phyloP scores from a whole-genome alignment of 2,888 invertebrate species.

The Platycnemis pennipes region DNA sequence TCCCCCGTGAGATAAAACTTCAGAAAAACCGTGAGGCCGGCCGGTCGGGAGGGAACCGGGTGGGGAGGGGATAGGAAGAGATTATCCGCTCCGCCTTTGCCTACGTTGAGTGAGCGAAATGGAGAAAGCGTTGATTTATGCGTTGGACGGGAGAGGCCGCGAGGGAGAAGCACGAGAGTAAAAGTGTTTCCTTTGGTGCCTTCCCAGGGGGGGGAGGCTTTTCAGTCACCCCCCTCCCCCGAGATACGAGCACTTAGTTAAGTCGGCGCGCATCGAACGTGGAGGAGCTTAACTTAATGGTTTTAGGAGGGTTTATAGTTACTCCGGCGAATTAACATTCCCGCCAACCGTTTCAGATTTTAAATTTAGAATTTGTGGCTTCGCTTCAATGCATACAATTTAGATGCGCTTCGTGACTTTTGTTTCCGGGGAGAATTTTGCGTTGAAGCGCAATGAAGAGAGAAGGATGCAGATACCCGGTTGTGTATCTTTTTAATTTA shows the following conservation, averaged over 20 bases:
- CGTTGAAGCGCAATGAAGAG: not conserved
- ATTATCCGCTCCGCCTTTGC: conserved; percentile 19
- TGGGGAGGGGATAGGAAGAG: not conserved
- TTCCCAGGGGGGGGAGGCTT: not conserved
- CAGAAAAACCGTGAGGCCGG: not conserved
- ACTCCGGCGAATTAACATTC: not conserved
- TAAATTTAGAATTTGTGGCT: not conserved
- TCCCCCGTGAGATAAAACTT: not conserved
- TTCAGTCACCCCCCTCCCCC: not conserved
- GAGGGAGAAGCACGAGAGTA: not conserved
- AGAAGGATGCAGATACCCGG: not conserved
- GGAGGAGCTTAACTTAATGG: not conserved
- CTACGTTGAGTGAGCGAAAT: conserved; percentile 8
- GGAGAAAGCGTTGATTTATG: conserved; percentile 42
- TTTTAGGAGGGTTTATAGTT: conserved; percentile 2
- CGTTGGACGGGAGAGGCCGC: not conserved
- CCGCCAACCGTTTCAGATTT: not conserved
- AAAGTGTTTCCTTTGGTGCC: not conserved
- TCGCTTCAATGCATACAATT: not conserved
- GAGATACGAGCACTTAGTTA: conserved; percentile 7
- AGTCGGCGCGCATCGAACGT: not conserved
- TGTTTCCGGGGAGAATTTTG: not conserved
- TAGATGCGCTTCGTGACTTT: not conserved
- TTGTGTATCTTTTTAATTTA: not conserved
- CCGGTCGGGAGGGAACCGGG: not conserved